Base-by-base conservation (phyloP, 92 coral and sea anemone genomes). In the Palythoa grandis region DNA sequence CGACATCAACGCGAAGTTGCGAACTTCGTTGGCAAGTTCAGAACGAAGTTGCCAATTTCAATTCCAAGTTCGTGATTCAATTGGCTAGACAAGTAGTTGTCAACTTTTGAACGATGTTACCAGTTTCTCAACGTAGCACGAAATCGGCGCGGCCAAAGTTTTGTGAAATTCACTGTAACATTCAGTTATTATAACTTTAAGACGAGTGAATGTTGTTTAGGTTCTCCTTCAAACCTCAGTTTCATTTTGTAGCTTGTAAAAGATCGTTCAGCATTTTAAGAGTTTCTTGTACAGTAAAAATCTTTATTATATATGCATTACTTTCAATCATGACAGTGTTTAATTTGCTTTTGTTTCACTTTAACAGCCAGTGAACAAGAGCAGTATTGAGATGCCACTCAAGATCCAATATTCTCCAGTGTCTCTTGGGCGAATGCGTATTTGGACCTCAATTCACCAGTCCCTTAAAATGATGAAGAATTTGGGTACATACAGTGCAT, bases 391-490 rank as follows among this genome's bases (percentile, higher is more conserved):
- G 79, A 96, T 96, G 98, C 92, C 92, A 38, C 90, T 96, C 48
- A 90, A 88, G 76, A 80, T 96, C 40, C 87, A 94, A 8, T 96
- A 96, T 53, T 88, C 98, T 17, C 98, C 98, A 17, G 93, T 96
- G 29, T 93, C 98, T 2, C 91, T 96, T 52, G 98, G 98, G 11
- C 95, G 89, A 76, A 74, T 96, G 87, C 96, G 98, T 13, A 74
- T 92, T 14, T 96, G 98, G 98, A 70, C 98, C 5, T 85, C 93
- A 0, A 90, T 96, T 37, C 87, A 94, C 35, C 91, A 88, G 24
- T 96, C 98, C 14, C 85, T 96, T 69, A 89, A 79, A 23, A 78
- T 88, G 38, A 92, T 96, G 98, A 92, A 90, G 84, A 80, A 71
- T 3, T 82, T 96, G 89, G 98, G 98, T 91, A 80, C 7, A 61